A percentile compares a stretch with the other conserved stretches of the same genome.
Conservation (phyloP, 2,888 invertebrate species). For the Halictus ligatus region DNA sequence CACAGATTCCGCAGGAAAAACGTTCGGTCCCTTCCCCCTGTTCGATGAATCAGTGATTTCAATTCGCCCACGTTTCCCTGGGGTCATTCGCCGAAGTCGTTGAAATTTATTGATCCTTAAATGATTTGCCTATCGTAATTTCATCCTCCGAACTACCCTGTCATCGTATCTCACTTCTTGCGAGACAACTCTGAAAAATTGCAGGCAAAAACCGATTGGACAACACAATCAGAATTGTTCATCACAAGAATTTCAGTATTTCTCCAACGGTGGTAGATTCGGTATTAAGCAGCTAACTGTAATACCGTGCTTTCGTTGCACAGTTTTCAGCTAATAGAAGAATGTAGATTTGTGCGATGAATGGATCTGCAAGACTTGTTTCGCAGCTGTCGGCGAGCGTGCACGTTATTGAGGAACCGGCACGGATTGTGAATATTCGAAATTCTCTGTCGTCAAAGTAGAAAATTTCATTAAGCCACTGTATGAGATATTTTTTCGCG, state of each 20-base stretch:
- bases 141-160: not conserved
- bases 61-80: constrained; percentile 30
- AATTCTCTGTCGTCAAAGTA: not conserved
- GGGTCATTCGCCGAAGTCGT: not conserved
- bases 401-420: not conserved
- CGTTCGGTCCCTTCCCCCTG: constrained; percentile 13
- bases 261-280: no score
- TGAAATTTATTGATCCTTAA: not conserved
- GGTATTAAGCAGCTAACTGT: no score
- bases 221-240: not conserved
- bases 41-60: constrained; percentile 40
- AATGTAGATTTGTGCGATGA: not conserved
- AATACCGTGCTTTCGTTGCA: no score
- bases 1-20: constrained; percentile 21
- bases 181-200: not conserved
- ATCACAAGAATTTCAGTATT: no score
- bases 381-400: not conserved
- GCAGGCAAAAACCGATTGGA: not conserved
- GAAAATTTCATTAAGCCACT: constrained; percentile 7
- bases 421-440: not conserved
- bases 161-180: not conserved
- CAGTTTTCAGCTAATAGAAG: no score
- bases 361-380: not conserved
- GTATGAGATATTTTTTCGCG: not conserved
- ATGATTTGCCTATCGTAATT: not conserved